These are phyloP conservation scores for Thecocarcelia acutangulata DNA, from an alignment of 2,888 invertebrate species.

Conservation along the genomic window DNA sequence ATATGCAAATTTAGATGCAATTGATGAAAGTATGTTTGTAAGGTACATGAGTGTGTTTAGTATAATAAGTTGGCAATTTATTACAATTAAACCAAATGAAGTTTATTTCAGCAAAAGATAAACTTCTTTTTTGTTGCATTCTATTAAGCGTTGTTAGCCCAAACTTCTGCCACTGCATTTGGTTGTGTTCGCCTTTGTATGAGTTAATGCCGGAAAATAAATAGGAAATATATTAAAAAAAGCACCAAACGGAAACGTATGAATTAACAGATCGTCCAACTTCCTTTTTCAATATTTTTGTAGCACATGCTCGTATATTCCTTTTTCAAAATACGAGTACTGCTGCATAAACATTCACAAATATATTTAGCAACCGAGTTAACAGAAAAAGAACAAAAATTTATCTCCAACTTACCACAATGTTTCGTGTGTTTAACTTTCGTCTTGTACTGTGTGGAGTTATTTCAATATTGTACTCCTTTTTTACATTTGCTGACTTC, in stretches of 20 bases:
- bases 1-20: constrained; percentile 67
- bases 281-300: constrained; percentile 60
- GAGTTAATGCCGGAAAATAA: constrained; percentile 74
- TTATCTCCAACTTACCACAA: constrained; percentile 45
- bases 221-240: constrained; percentile 80
- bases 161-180: constrained; percentile 35
- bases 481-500: constrained; percentile 40
- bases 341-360: not conserved
- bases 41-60: constrained; percentile 36
- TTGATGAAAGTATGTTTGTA: constrained; percentile 66
- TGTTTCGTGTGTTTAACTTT: constrained; percentile 62
- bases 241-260: constrained; percentile 78
- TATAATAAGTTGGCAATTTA: constrained; percentile 67
- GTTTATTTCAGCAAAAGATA: constrained; percentile 49
- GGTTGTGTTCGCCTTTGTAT: constrained; percentile 6
- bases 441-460: constrained; percentile 41
- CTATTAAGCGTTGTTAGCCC: constrained; percentile 28
- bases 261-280: constrained; percentile 77
- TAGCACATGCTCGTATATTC: constrained; percentile 28
- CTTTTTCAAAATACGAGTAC: constrained; percentile 25
- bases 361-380: constrained; percentile 4
- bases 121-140: constrained; percentile 20
- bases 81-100: constrained; percentile 65
- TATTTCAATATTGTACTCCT: constrained; percentile 47
- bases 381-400: constrained; percentile 40